Evolutionary conservation across 2,113 vertebrate genomes (phyloP).

Genomic region (Benthochromis sp.): DNA sequence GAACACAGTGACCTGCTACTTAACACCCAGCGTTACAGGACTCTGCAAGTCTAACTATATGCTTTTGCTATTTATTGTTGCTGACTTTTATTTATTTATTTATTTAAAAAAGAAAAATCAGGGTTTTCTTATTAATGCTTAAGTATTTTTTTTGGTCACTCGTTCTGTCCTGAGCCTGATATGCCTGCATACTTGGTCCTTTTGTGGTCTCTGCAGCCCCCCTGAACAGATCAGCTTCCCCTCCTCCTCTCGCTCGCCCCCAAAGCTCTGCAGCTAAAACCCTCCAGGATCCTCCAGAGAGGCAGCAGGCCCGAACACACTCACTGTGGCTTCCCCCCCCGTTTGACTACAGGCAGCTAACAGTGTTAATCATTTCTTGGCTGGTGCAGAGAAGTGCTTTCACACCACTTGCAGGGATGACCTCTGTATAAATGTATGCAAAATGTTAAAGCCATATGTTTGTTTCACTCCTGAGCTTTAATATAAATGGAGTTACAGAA

Average conservation of each 20-base stretch:
- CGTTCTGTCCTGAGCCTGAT: background rate
- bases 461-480: background rate
- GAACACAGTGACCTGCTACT: background rate
- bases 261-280: conserved; percentile 25
- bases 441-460: conserved; percentile 38
- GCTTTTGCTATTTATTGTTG: background rate
- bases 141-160: background rate
- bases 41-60: background rate
- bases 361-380: conserved; percentile 37
- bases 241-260: background rate
- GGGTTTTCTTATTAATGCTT: background rate
- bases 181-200: conserved; percentile 35
- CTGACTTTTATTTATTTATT: background rate
- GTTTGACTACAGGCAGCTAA: conserved; percentile 41
- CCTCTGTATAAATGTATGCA: conserved; percentile 23
- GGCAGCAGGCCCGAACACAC: conserved; percentile 2
- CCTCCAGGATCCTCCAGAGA: conserved; percentile 2
- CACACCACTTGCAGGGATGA: conserved; percentile 14
- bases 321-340: background rate
- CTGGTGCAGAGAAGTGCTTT: background rate
- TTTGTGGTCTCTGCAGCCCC: conserved; percentile 20
- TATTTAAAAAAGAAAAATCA: background rate
- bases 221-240: conserved; percentile 31
- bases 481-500: background rate
- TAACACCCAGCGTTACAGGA: background rate